Evolutionary conservation across 2,797 vertebrate genomes (phyloP).

Genomic region (Microctenopoma steveboyesi): DNA sequence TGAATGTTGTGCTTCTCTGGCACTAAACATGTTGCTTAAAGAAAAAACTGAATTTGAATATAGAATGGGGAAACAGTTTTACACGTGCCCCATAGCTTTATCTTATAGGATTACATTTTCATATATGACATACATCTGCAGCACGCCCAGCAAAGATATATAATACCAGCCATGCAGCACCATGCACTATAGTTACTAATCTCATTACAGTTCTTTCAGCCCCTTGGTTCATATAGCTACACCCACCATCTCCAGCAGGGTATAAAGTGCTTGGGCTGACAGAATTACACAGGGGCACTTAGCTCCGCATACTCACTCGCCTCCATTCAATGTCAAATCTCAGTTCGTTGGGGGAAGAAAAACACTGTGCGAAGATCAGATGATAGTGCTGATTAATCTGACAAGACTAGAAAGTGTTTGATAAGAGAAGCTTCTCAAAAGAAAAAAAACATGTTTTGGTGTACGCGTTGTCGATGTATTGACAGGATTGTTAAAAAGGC

Average conservation of each 20-base stretch:
- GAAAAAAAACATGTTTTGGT: background rate
- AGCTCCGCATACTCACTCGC: conserved; percentile 60
- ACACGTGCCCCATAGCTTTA: conserved; percentile 5
- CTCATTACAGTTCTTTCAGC: conserved; percentile 72
- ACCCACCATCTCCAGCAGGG: conserved; percentile 59
- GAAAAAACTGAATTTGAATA: background rate
- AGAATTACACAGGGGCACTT: conserved; percentile 73
- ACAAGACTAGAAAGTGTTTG: conserved; percentile 30
- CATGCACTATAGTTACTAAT: conserved; percentile 70
- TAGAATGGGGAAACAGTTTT: background rate
- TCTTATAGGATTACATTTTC: conserved; percentile 45
- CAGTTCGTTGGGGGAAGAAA: conserved; percentile 38
- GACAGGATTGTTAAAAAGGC: background rate
- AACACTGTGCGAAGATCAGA: conserved; percentile 57
- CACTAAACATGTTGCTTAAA: background rate
- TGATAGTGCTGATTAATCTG: conserved; percentile 45
- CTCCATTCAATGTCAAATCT: conserved; percentile 56
- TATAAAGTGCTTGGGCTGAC: conserved; percentile 63
- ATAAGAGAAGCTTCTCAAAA: conserved; percentile 19
- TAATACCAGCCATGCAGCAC: conserved; percentile 52
- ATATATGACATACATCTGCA: conserved; percentile 24
- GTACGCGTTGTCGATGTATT: conserved; percentile 11
- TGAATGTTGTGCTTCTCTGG: background rate
- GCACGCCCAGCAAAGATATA: conserved; percentile 48
- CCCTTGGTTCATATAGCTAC: conserved; percentile 60